A percentile compares a stretch with the other conserved stretches of the same genome.
phyloP scores from a whole-genome alignment of 2,113 vertebrate genomes.

The Buteo buteo region DNA sequence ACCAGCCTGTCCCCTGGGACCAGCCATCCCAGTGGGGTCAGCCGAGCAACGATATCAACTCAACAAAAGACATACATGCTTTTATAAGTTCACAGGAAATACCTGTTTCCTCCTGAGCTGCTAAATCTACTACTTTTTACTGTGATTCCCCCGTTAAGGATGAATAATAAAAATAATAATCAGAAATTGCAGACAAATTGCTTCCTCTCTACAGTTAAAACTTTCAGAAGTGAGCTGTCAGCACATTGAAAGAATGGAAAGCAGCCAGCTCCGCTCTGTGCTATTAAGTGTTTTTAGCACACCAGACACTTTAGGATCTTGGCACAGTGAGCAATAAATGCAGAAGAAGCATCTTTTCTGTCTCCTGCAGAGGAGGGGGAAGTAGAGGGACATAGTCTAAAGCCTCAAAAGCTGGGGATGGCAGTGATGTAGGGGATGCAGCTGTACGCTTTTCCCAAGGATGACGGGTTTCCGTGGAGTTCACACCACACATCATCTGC shows the following conservation, averaged over 20 bases:
- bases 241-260: background rate
- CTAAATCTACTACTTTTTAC: background rate
- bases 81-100: background rate
- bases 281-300: background rate
- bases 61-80: background rate
- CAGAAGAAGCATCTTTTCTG: slow-evolving; percentile 18
- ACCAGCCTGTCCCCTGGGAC: background rate
- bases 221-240: slow-evolving; percentile 18
- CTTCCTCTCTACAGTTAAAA: background rate
- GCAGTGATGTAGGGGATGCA: background rate
- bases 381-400: background rate
- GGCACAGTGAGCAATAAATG: background rate
- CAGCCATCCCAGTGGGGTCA: background rate
- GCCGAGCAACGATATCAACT: rapidly evolving
- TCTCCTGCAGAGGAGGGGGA: background rate
- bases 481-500: background rate
- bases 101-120: background rate
- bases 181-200: background rate
- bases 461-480: background rate
- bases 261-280: background rate
- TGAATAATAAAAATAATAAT: background rate
- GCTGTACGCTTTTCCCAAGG: background rate
- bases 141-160: background rate
- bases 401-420: slow-evolving; percentile 1
- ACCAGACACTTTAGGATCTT: background rate